A percentile compares a stretch with the other conserved stretches of the same genome.
These are phyloP conservation scores for Acanthosoma haemorrhoidale DNA, from an alignment of 2,888 invertebrate species.

Conservation along the genomic window DNA sequence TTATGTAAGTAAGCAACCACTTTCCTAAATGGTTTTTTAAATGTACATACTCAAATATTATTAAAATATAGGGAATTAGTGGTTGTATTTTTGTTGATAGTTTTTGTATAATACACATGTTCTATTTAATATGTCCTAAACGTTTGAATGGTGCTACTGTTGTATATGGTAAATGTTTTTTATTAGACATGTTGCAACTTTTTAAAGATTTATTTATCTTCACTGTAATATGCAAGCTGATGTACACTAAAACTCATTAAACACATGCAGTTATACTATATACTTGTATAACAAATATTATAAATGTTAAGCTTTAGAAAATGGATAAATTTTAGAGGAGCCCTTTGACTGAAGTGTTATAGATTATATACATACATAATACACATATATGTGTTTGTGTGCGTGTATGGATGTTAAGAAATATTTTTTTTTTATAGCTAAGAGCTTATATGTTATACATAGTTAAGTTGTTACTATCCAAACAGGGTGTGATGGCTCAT, in stretches of 20 bases:
- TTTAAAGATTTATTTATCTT: constrained; percentile 26
- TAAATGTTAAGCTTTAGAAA: constrained; percentile 26
- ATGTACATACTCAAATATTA: constrained; percentile 26
- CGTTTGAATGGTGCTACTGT: constrained; percentile 37
- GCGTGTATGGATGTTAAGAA: not conserved
- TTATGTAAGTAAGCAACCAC: constrained; percentile 28
- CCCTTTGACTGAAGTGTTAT: constrained; percentile 24
- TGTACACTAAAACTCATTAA: constrained; percentile 16
- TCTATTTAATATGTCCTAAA: constrained; percentile 34
- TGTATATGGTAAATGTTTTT: constrained; percentile 33
- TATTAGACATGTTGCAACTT: constrained; percentile 32
- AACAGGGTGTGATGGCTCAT: constrained; percentile 38
- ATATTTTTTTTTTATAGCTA: constrained; percentile 27
- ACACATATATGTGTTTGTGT: not conserved
- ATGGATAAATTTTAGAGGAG: constrained; percentile 16
- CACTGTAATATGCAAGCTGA: constrained; percentile 16
- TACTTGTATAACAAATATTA: constrained; percentile 3
- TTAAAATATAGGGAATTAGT: constrained; percentile 24
- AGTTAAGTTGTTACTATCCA: constrained; percentile 26
- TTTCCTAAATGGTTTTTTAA: constrained; percentile 16
- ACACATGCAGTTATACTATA: constrained; percentile 8
- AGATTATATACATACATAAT: not conserved
- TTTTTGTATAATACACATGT: constrained; percentile 37
- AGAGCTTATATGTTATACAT: constrained; percentile 29
- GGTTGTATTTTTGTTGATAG: constrained; percentile 15